A percentile compares a stretch with the other conserved stretches of the same genome.
Evolutionary conservation across 2,888 invertebrate genomes (phyloP).

Genomic region (Stictocephala bisonia): DNA sequence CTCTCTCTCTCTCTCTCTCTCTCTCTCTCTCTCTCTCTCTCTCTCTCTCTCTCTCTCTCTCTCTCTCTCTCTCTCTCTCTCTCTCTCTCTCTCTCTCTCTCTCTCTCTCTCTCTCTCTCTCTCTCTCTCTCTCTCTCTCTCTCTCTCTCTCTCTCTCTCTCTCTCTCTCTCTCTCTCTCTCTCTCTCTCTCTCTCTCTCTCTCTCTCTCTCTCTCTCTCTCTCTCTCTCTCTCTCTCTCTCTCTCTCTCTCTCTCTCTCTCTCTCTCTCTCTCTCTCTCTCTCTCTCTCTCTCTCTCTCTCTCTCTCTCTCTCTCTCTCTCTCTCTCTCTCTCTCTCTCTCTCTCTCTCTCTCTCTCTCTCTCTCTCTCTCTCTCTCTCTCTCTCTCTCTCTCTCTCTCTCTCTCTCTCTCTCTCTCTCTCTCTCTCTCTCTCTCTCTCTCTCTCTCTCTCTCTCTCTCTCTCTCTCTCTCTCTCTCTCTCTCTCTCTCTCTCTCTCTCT

Average conservation of each 20-base stretch:
- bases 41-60: not conserved
- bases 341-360: not conserved
- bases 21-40: too few species aligned
- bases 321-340: not conserved
- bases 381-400: not conserved
- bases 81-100: not conserved
- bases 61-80: not conserved
- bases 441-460: not conserved
- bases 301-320: not conserved
- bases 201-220: not conserved
- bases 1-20: not conserved
- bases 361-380: not conserved
- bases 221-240: not conserved
- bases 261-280: not conserved
- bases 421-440: not conserved
- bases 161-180: not conserved
- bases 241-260: not conserved
- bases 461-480: not conserved
- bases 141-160: not conserved
- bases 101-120: not conserved
- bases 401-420: not conserved
- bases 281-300: constrained; percentile 5
- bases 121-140: not conserved
- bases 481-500: not conserved
- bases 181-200: not conserved